Evolutionary conservation across 2,113 vertebrate species (phyloP), one percentile per base, ranked within the genome.

Genomic region (Sula dactylatra): DNA sequence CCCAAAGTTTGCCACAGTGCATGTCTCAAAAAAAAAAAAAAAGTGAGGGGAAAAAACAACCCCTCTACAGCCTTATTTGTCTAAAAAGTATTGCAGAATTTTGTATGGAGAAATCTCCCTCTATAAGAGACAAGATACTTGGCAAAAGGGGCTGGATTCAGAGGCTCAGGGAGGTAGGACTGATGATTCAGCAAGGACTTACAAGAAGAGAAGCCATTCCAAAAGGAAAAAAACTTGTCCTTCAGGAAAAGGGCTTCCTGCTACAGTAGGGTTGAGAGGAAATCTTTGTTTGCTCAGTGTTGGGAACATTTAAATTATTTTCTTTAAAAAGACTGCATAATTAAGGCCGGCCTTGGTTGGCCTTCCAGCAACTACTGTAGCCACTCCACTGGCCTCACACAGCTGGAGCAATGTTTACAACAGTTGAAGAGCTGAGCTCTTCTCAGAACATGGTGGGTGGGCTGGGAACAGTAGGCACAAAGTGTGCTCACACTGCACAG

Each of bases 391-490:
- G 88, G 61, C 74, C 74, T 76, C 70, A 24, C 77, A 11, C 88
- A 94, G 96, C 94, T 93, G 95, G 94, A 89, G 83, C 81, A 32
- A 16, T 85, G 81, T 92, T 97, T 89, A 61, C 94, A 61, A 7
- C 17, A 50, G 72, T 1, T 17, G 64, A 54, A 45, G 65, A 62
- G 69, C 59, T 1, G 47, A 76, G 82, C 69, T 17, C 71, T 82
- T 79, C 94, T 93, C 88, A 82, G 95, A 92, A 84, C 86, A 31
- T 32, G 94, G 36, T 93, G 96, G 93, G 95, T 94, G 95, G 94
- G 94, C 94, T 79, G 88, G 82, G 82, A 94, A 32, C 65, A 67
- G 95, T 38, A 70, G 94, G 90, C 93, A 88, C 95, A 92, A 38
- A 42, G 50, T 3, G 72, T 56, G 80, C 96, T 89, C 69, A 9